Percentiles rank a stretch among this genome's conserved stretches.
These are phyloP conservation scores for Sylvietta virens DNA, from an alignment of 2,113 vertebrate genomes.

Conservation along the genomic window DNA sequence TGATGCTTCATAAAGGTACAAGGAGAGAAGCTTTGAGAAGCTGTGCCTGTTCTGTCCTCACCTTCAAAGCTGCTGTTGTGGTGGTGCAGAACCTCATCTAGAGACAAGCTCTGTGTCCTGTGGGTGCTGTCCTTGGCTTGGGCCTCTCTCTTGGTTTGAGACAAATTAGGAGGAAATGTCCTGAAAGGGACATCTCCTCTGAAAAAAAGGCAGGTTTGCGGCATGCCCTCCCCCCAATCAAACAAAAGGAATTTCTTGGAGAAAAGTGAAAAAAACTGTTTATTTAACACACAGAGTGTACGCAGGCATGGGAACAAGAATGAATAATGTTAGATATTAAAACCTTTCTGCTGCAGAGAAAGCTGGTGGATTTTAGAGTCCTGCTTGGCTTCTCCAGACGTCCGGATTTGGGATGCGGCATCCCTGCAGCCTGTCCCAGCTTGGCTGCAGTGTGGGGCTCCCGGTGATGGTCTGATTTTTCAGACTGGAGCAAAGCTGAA, in stretches of 20 bases:
- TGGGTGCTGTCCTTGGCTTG: not conserved
- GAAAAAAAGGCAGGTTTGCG: not conserved
- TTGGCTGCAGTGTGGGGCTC: too few species aligned
- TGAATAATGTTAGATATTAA: not conserved
- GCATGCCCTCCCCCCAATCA: not conserved
- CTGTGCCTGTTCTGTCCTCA: accelerated
- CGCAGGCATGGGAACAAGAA: not conserved
- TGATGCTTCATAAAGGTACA: not conserved
- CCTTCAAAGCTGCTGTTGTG: not conserved
- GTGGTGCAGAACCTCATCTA: not conserved
- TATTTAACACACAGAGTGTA: not conserved
- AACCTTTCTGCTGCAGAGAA: accelerated
- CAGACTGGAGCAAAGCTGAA: not conserved
- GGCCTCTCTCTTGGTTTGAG: not conserved
- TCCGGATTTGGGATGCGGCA: accelerated
- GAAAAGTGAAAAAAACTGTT: not conserved
- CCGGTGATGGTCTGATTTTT: not conserved
- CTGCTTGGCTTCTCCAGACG: not conserved
- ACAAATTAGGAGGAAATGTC: not conserved
- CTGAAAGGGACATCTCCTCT: not conserved
- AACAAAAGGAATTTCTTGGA: not conserved
- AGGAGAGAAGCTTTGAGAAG: not conserved
- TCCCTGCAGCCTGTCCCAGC: not conserved
- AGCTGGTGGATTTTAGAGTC: not conserved
- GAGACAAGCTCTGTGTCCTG: not conserved